Evolutionary conservation across 2,888 invertebrate species (phyloP).

Genomic region (Rotaria sp.): DNA sequence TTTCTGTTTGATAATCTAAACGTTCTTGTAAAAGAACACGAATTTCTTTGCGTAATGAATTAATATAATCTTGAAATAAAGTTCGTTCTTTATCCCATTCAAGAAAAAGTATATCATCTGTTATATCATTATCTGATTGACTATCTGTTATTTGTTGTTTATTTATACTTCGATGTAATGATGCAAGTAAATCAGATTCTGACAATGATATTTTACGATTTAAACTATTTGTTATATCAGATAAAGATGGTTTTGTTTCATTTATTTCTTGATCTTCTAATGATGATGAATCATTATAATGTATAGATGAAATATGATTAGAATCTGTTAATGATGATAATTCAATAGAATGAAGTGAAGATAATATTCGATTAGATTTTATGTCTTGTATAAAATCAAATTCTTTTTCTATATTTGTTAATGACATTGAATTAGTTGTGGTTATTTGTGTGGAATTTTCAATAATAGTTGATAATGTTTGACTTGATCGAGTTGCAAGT

Average conservation of each 20-base stretch:
- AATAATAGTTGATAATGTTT: too few species aligned
- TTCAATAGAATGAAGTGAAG: not conserved
- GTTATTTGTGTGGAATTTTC: not conserved
- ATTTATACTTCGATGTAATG: not conserved
- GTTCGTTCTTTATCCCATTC: slow-evolving; percentile 19
- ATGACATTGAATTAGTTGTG: not conserved
- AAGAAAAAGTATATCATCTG: not conserved
- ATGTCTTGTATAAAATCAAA: not conserved
- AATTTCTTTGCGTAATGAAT: not conserved
- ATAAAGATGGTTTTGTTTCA: not conserved
- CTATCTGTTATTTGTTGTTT: not conserved
- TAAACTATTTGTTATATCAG: not conserved
- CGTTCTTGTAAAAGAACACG: slow-evolving; percentile 26
- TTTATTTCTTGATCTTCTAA: not conserved
- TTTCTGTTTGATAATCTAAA: not conserved
- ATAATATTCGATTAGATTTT: not conserved
- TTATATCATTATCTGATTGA: not conserved
- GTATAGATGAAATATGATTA: not conserved
- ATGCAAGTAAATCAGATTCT: not conserved
- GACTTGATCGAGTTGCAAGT: too few species aligned
- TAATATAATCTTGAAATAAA: slow-evolving; percentile 28
- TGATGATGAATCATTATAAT: not conserved
- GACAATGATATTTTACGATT: not conserved
- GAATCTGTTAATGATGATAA: not conserved
- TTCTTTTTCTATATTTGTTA: not conserved